These are phyloP conservation scores for Zootoca vivipara DNA, from an alignment of 2,113 vertebrate species.

Conservation along the genomic window DNA sequence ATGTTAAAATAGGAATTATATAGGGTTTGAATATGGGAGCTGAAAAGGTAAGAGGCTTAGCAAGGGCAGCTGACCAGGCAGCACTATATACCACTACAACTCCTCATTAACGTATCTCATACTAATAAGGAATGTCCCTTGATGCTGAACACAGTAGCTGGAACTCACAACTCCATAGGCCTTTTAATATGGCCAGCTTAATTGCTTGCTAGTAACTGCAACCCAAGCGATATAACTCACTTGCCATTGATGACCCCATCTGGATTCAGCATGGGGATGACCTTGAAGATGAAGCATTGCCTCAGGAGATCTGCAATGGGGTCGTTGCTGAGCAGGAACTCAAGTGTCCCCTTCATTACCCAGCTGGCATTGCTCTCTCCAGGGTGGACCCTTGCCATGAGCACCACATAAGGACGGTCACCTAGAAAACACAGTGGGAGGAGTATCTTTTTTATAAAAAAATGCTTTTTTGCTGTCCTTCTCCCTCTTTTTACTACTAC, in stretches of 20 bases:
- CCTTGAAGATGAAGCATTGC: conserved; percentile 92
- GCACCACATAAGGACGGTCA: conserved; percentile 83
- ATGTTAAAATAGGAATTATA: neutral
- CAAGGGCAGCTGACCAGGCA: neutral
- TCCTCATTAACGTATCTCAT: neutral
- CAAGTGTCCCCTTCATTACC: conserved; percentile 94
- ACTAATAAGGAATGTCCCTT: neutral
- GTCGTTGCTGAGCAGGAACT: conserved; percentile 87
- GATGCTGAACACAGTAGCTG: neutral
- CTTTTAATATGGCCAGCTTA: neutral
- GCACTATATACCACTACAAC: neutral
- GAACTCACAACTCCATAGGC: neutral
- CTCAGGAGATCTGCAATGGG: conserved; percentile 85
- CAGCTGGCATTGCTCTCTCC: conserved; percentile 94
- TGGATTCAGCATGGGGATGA: conserved; percentile 94
- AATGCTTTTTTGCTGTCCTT: neutral
- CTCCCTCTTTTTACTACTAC: neutral
- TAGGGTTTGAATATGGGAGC: neutral
- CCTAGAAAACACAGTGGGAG: conserved; percentile 66
- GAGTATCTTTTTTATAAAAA: neutral
- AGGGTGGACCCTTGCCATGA: conserved; percentile 89
- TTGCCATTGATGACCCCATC: conserved; percentile 94
- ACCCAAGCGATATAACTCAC: conserved; percentile 72
- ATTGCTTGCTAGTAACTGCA: accelerated
- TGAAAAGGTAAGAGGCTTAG: neutral